Conservation (phyloP, 2,888 invertebrate species). For the Tiphia femorata region DNA sequence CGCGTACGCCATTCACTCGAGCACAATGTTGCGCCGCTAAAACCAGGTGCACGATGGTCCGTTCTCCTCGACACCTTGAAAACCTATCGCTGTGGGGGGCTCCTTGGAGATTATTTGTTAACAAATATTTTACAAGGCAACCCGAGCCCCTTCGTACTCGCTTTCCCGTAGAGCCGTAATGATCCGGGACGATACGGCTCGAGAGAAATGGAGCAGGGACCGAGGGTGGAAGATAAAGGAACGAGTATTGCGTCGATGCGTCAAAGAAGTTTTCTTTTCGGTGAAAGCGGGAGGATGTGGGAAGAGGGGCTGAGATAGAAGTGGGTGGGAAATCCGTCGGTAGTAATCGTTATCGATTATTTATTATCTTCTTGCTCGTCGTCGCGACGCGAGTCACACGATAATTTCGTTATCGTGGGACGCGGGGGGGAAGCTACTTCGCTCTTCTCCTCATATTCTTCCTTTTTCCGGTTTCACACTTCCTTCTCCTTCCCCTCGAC, state of each 20-base stretch:
- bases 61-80: conserved; percentile 38
- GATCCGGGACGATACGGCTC: conserved; percentile 18
- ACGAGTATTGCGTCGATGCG: too few species aligned
- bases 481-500: conserved; percentile 3
- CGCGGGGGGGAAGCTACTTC: conserved; percentile 13
- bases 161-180: conserved; percentile 23
- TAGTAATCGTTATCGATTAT: not conserved
- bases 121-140: conserved; percentile 59
- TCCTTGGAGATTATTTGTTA: conserved; percentile 49
- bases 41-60: not conserved
- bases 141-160: too few species aligned
- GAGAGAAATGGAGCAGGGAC: not conserved
- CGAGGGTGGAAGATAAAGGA: not conserved
- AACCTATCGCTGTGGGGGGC: conserved; percentile 30
- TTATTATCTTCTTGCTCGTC: not conserved
- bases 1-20: not conserved
- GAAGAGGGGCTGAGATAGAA: too few species aligned
- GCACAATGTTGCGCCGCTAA: not conserved
- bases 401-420: conserved; percentile 1
- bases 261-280: too few species aligned
- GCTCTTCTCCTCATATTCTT: conserved; percentile 5
- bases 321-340: too few species aligned
- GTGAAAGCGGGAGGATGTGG: too few species aligned
- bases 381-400: not conserved
- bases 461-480: conserved; percentile 7